Evolutionary conservation across 2,113 vertebrate genomes (phyloP), one percentile per base, ranked within the genome.

Genomic region (Mobula birostris): DNA sequence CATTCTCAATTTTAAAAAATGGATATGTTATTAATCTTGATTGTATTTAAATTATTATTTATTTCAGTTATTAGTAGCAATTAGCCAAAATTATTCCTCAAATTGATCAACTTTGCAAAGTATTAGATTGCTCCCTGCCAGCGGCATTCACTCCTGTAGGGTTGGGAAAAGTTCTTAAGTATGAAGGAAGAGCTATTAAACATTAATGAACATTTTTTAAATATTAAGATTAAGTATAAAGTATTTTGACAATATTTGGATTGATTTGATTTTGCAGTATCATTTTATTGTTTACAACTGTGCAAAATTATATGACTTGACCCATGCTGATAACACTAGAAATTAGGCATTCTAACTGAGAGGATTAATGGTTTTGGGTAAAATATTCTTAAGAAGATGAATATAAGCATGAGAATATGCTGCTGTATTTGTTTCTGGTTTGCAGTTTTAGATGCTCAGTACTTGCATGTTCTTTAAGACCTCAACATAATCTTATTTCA

Each of bases 231-330:
- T 1, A 56, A 29, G 72, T 40, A 48, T 29, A 40, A 32, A 4
- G 12, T 93, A 36, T 48, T 93, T 48, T 76, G 48, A 72, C 90
- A 93, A 93, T 93, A 72, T 93, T 48, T 24, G 48, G 68, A 40
- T 36, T 7, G 68, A 27, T 5, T n/a, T 66, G 3, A 27, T 48
- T 74, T 68, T 74, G 36, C 17, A 56, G 48, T 21, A 56, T 8
- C 14, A 21, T 74, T 93, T 93, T 29, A 63, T 40, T 88, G 27
- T 88, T 63, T 27, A 63, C 27, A n/a, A 88, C 61, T 15, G 58
- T 88, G 58, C 85, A 21, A n/a, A 90, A n/a, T 66, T 15, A 56
- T 27, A 14, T n/a, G 36, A n/a, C 56, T 1, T 24, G 83, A 61
- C 83, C 36, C 56, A 87, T 87, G 70, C 36, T 27, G 40, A 74